phyloP scores from a whole-genome alignment of 2,113 vertebrate species.

The Oryctolagus cuniculus region DNA sequence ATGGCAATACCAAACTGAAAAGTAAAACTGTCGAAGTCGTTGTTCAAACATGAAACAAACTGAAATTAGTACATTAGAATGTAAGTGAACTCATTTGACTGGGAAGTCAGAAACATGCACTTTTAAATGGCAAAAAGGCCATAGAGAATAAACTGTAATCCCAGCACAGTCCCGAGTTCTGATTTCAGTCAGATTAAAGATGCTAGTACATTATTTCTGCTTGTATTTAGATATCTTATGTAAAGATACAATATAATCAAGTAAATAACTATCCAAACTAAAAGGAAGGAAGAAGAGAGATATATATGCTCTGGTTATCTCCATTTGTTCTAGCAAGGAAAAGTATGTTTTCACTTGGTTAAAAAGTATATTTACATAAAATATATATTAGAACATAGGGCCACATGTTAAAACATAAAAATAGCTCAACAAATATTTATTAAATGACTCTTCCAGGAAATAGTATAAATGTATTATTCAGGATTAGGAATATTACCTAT shows the following conservation, averaged over 20 bases:
- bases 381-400: not conserved
- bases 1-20: not conserved
- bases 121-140: not conserved
- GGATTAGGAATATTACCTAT: not conserved
- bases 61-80: not conserved
- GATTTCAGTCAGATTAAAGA: not conserved
- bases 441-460: not conserved
- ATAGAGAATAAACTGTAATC: not conserved
- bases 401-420: not conserved
- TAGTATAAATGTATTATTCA: not conserved
- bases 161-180: not conserved
- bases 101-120: not conserved
- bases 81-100: not conserved
- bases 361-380: not conserved
- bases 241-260: not conserved
- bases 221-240: not conserved
- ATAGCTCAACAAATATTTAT: not conserved
- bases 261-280: not conserved
- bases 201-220: not conserved
- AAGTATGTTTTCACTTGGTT: no score
- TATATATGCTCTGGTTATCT: not conserved
- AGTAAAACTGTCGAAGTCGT: not conserved
- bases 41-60: not conserved
- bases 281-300: not conserved
- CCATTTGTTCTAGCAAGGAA: not conserved